Conservation (phyloP, 2,888 invertebrate genomes). For the Dioctria rufipes region DNA sequence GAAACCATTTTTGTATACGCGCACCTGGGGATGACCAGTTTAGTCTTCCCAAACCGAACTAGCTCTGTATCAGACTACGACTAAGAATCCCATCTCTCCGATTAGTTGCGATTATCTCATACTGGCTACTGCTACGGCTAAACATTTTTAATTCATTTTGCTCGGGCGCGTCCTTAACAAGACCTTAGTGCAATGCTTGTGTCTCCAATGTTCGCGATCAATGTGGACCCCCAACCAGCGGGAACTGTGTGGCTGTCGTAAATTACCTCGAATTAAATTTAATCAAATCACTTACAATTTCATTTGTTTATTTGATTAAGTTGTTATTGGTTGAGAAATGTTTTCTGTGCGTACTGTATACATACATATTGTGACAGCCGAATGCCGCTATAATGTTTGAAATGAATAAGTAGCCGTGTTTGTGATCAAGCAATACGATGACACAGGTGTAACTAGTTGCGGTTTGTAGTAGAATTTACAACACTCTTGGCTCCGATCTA, state of each 20-base stretch:
- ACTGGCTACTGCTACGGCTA: slow-evolving; percentile 7
- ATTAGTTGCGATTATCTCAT: slow-evolving; percentile 13
- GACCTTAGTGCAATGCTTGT: slow-evolving; percentile 23
- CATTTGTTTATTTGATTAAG: slow-evolving; percentile 54
- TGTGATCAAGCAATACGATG: not conserved
- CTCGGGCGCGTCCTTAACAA: slow-evolving; percentile 51
- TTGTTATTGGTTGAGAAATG: slow-evolving; percentile 16
- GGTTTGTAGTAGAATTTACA: not conserved
- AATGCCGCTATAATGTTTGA: not conserved
- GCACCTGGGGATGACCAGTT: slow-evolving; percentile 11
- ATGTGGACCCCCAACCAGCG: not conserved
- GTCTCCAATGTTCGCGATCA: slow-evolving; percentile 7
- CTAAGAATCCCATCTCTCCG: slow-evolving; percentile 37
- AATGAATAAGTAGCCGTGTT: not conserved
- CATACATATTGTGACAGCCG: not conserved
- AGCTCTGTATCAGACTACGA: slow-evolving; percentile 22
- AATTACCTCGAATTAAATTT: slow-evolving; percentile 55
- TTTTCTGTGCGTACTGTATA: not conserved
- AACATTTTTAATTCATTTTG: slow-evolving; percentile 30
- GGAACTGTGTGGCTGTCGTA: slow-evolving; percentile 15
- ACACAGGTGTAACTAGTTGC: slow-evolving; percentile 2
- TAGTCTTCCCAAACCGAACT: slow-evolving; percentile 25
- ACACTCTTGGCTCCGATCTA: slow-evolving; percentile 11
- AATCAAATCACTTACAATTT: slow-evolving; percentile 58
- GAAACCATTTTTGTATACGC: slow-evolving; percentile 1